Evolutionary conservation across 2,113 vertebrate genomes (phyloP).

Genomic region (Tichodroma muraria): DNA sequence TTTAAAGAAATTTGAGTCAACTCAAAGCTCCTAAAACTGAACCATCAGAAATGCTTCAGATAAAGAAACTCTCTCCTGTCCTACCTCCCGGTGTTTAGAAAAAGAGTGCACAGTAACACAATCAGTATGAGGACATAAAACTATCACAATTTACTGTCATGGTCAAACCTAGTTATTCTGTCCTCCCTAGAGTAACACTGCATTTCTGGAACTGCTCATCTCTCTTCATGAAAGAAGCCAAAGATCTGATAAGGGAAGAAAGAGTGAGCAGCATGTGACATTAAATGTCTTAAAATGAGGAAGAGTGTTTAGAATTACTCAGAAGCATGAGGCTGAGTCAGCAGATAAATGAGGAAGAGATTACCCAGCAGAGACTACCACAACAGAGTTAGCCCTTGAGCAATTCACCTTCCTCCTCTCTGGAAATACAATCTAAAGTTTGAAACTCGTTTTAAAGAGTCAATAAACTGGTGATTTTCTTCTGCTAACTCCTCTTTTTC

Average conservation of each 20-base stretch:
- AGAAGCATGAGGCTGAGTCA: constrained; percentile 33
- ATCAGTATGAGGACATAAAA: background rate
- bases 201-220: background rate
- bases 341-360: constrained; percentile 38
- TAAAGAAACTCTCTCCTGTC: background rate
- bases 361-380: background rate
- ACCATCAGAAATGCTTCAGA: background rate
- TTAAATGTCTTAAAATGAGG: constrained; percentile 13
- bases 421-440: background rate
- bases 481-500: background rate
- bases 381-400: background rate
- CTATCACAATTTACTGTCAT: background rate
- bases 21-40: background rate
- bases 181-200: background rate
- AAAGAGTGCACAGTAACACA: background rate
- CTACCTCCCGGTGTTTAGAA: background rate
- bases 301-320: constrained; percentile 9
- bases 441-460: background rate
- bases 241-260: background rate
- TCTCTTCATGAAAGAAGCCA: background rate
- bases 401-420: background rate
- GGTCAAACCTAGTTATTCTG: background rate
- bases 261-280: background rate
- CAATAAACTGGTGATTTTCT: background rate
- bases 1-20: background rate